phyloP scores from a whole-genome alignment of 1,140 invertebrate species.

The Lordiphosa stackelbergi region DNA sequence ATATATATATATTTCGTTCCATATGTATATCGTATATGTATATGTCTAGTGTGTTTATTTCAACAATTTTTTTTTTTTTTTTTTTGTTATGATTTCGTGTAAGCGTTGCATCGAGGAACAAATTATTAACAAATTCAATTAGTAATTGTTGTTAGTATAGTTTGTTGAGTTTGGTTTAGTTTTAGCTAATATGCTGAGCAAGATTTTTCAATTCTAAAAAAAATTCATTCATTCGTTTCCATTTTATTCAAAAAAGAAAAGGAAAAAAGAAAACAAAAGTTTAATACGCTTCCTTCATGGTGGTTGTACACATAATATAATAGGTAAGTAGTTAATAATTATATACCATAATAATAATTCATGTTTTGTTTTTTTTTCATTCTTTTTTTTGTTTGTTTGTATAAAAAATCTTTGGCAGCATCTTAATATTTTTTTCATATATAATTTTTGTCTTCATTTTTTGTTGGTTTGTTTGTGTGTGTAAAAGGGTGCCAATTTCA shows the following conservation, averaged over 20 bases:
- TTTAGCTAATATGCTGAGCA: slow-evolving; percentile 36
- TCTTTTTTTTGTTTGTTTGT: slow-evolving; percentile 45
- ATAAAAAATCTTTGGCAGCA: slow-evolving; percentile 70
- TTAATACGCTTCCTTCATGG: slow-evolving; percentile 32
- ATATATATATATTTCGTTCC: slow-evolving; percentile 39
- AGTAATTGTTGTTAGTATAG: slow-evolving; percentile 34
- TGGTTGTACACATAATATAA: slow-evolving; percentile 24
- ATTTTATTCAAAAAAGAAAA: slow-evolving; percentile 20
- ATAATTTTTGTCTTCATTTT: slow-evolving; percentile 13
- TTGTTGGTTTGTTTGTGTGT: slow-evolving; percentile 16
- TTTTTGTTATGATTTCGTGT: slow-evolving; percentile 14
- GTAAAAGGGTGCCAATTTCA: too few species aligned
- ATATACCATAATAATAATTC: slow-evolving; percentile 39
- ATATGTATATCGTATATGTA: slow-evolving; percentile 71
- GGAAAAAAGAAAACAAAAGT: slow-evolving; percentile 38
- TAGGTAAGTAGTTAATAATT: slow-evolving; percentile 33
- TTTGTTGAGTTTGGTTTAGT: slow-evolving; percentile 17
- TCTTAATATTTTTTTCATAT: slow-evolving; percentile 43
- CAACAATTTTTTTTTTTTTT: slow-evolving; percentile 23
- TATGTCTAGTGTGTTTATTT: slow-evolving; percentile 56
- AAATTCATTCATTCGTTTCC: slow-evolving; percentile 27
- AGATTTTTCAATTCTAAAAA: slow-evolving; percentile 36
- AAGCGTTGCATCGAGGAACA: slow-evolving; percentile 62
- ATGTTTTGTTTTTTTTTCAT: slow-evolving; percentile 11
- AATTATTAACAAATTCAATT: slow-evolving; percentile 45